Evolutionary conservation across 2,113 vertebrate genomes (phyloP).

Genomic region (Pluvialis apricaria): DNA sequence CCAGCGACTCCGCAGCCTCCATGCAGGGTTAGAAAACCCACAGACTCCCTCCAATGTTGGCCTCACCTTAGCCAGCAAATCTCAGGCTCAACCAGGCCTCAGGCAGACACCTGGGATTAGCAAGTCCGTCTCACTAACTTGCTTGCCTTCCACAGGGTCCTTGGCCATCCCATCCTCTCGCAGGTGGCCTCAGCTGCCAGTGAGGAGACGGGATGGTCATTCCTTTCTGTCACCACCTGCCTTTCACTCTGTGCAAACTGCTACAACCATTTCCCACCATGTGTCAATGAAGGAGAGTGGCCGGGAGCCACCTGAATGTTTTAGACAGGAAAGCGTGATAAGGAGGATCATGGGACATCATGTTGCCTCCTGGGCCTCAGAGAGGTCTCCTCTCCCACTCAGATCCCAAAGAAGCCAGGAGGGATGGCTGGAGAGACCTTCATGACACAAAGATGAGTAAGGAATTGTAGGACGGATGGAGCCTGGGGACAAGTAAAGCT

Average conservation of each 20-base stretch:
- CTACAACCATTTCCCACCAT: neutral
- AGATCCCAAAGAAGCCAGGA: neutral
- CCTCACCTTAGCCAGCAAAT: neutral
- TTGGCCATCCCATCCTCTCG: fast-evolving
- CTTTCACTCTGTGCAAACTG: neutral
- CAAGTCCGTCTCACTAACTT: neutral
- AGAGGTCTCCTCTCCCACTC: neutral
- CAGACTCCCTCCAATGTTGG: fast-evolving
- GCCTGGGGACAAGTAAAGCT: neutral
- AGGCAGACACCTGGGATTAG: neutral
- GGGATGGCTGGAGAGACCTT: neutral
- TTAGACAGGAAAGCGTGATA: neutral
- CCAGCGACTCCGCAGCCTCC: fast-evolving
- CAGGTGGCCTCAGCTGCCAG: neutral
- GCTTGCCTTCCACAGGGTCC: neutral
- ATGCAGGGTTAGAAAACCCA: neutral
- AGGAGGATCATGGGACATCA: fast-evolving
- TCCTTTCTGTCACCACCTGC: neutral
- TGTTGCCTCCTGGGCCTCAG: neutral
- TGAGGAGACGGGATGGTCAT: neutral
- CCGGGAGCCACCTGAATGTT: neutral
- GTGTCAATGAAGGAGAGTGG: neutral
- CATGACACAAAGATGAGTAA: neutral
- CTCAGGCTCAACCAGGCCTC: neutral
- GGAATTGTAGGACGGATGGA: neutral